Base-by-base conservation (phyloP, 2,113 vertebrate species). In the Scomber scombrus region DNA sequence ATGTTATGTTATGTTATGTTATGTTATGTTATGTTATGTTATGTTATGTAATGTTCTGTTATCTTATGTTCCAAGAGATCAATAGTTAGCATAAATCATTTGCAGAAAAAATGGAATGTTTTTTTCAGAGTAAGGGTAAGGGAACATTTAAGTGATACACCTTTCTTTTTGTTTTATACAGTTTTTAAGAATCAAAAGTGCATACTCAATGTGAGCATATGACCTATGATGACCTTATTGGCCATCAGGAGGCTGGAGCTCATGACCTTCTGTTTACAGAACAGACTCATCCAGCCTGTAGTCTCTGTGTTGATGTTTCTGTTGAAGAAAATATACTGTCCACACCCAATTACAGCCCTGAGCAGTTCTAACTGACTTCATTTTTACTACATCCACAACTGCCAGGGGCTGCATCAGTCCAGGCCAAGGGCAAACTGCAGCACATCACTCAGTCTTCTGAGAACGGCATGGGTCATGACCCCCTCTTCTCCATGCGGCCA, bases 311-410 rank as follows among this genome's bases (percentile, higher is more conserved):
- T 6, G 19, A 19, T 26, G 29, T 26, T 66, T 34, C 47, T 60
- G 26, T 26, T 60, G n/a, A n/a, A 71, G 8, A 73, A 73, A 66
- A 23, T 56, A 47, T 3, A 3, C 50, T 67, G 15, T 56, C 54
- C 16, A 13, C n/a, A 47, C 19, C 9, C 43, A 62, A 15, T 66
- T 21, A 45, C n/a, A 49, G 26, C 26, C 9, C 5, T 18, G 14
- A 49, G 19, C 61, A 69, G 6, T 62, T 66, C 15, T 5, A 75
- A 43, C 57, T 10, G 23, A 57, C 64, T 75, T 84, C 11, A 69
- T 54, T 67, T 77, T 78, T 5, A 75, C 47, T 71, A 77, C 18
- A 74, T 54, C 58, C 66, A 68, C 61, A 78, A 21, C 54, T 77
- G 55, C 16, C 70, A 72, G 52, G 47, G 74, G 49, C 23, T 5